A percentile compares a stretch with the other conserved stretches of the same genome.
Evolutionary conservation across 2,888 invertebrate species (phyloP).

Genomic region (Aphodius sticticus): DNA sequence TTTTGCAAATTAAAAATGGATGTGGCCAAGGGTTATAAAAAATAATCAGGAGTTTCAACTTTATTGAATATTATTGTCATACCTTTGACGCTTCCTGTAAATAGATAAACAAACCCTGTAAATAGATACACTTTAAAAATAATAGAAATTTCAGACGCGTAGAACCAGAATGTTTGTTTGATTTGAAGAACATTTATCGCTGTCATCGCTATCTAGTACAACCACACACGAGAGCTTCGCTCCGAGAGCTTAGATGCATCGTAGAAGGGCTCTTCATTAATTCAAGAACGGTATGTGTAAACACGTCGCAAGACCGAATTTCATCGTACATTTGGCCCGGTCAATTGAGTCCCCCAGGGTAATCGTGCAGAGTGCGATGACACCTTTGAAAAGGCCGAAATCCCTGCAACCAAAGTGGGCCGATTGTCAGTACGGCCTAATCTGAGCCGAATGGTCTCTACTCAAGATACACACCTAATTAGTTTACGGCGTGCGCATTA

Average conservation of each 20-base stretch:
- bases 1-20: too few relatives aligned
- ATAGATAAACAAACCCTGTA: too few relatives aligned
- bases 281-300: not conserved
- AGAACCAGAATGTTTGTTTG: too few relatives aligned
- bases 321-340: not conserved
- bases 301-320: not conserved
- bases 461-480: slow-evolving; percentile 50
- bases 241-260: not conserved
- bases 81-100: too few relatives aligned
- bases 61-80: too few relatives aligned
- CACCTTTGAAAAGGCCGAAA: not conserved
- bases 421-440: not conserved
- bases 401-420: not conserved
- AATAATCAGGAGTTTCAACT: too few relatives aligned
- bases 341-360: not conserved
- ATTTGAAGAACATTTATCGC: too few relatives aligned
- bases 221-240: too few relatives aligned
- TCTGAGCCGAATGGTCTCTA: slow-evolving; percentile 28
- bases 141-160: too few relatives aligned
- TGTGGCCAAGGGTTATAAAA: too few relatives aligned
- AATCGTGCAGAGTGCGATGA: not conserved
- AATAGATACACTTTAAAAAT: too few relatives aligned
- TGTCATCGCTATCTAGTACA: not conserved
- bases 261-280: not conserved
- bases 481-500: slow-evolving; percentile 49